Conservation (phyloP, 2,797 vertebrate species). For the Paramormyrops hopkinsi region DNA sequence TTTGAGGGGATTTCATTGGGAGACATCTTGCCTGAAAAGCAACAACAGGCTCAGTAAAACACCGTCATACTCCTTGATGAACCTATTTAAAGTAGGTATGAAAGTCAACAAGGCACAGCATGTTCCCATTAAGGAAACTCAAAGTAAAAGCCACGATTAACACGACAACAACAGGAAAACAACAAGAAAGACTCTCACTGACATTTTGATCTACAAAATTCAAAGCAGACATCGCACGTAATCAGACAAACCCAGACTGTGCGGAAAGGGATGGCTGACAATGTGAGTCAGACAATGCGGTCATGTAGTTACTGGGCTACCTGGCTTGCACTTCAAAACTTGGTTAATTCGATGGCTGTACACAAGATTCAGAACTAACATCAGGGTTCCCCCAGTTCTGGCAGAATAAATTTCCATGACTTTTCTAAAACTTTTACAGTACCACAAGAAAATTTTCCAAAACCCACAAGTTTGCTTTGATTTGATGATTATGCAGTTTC, state of each 20-base stretch:
- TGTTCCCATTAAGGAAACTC: neutral
- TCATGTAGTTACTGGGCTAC: neutral
- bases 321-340: neutral
- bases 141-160: neutral
- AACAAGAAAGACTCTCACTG: neutral
- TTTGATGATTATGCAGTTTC: too few species aligned
- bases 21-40: constrained; percentile 54
- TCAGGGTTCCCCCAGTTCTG: too few species aligned
- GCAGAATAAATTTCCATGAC: too few species aligned
- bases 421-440: too few species aligned
- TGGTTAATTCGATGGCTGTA: neutral
- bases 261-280: neutral
- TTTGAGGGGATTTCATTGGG: constrained; percentile 35
- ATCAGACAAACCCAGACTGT: neutral
- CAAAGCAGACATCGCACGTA: neutral
- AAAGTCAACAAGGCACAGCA: neutral
- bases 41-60: constrained; percentile 31
- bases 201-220: neutral
- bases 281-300: neutral
- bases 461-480: too few species aligned
- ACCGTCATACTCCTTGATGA: neutral
- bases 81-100: neutral
- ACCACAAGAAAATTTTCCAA: too few species aligned
- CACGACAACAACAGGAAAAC: neutral
- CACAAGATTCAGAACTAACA: neutral